Base-by-base conservation (phyloP, 2,888 invertebrate genomes). In the Cyaniris semiargus region DNA sequence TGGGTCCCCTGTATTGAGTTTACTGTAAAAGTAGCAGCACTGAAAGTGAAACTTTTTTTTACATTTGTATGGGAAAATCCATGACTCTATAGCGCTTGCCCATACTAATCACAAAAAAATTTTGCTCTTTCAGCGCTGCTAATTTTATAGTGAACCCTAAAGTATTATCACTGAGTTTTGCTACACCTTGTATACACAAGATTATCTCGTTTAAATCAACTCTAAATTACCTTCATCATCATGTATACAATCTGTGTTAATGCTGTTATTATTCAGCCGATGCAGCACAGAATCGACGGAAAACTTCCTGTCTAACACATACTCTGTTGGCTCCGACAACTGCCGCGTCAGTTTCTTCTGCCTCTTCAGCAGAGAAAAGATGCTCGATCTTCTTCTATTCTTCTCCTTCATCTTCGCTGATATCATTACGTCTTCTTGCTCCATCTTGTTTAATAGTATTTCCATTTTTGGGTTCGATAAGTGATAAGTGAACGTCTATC, bases 271-370 rank as follows among this genome's bases (percentile, higher is more conserved):
- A 66, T 86, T 89, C 56, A 89, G 89, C 1, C 88, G 85, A 79
- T 89, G 79, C 38, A 92, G 89, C 0, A 90, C 92, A 0, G 92
- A 92, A 78, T 93, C 93, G 0, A 90, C 88, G 0, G 93, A 93
- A 58, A 83, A 89, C 71, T 93, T 93, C 76, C 93, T 84, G 48
- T 85, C 83, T 21, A 84, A 21, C n/a, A 75, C 27, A 23, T 78
- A 27, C 53, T 75, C 74, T 56, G 81, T 85, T 0, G 93, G 93
- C 48, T 90, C 92, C 0, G 93, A 93, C 0, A 82, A 81, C 76
- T 93, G 93, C 18, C 93, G 82, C 0, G 86, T 83, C 0, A 93
- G 23, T 38, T 92, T 93, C 84, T 90, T 93, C 81, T 90, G 88
- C 0, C 87, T 80, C 77, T 87, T 89, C 0, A 94, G 78, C 0